Evolutionary conservation across 2,888 invertebrate genomes (phyloP).

Genomic region (Danaus chrysippus): DNA sequence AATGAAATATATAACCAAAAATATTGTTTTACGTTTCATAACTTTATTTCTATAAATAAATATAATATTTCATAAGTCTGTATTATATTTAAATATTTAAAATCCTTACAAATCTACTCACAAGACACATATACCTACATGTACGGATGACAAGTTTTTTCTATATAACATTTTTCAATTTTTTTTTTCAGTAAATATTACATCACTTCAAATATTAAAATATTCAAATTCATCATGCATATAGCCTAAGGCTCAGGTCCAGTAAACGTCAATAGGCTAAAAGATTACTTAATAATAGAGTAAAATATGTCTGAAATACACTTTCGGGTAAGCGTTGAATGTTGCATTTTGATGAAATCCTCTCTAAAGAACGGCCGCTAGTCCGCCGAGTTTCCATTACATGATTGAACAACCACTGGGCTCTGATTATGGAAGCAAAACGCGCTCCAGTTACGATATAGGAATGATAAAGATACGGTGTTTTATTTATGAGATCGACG

Average conservation of each 20-base stretch:
- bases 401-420: conserved; percentile 38
- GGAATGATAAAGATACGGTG: conserved; percentile 18
- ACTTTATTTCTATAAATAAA: no score
- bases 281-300: conserved; percentile 29
- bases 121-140: background rate
- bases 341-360: conserved; percentile 38
- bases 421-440: conserved; percentile 26
- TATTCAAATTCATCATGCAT: conserved; percentile 17
- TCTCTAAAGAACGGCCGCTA: conserved; percentile 30
- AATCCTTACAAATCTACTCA: background rate
- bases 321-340: conserved; percentile 32
- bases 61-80: background rate
- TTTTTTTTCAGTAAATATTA: background rate
- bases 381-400: conserved; percentile 39
- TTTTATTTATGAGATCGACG: conserved; percentile 21
- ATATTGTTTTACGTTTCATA: background rate
- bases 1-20: background rate
- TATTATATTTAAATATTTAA: background rate
- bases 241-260: conserved; percentile 12
- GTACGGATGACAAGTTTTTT: background rate
- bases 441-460: conserved; percentile 22
- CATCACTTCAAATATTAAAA: conserved; percentile 14
- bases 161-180: background rate
- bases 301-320: conserved; percentile 35
- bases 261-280: conserved; percentile 23